A percentile compares a stretch with the other conserved stretches of the same genome.
These are phyloP conservation scores for Meteorus colon DNA, from an alignment of 2,888 invertebrate genomes.

Conservation along the genomic window DNA sequence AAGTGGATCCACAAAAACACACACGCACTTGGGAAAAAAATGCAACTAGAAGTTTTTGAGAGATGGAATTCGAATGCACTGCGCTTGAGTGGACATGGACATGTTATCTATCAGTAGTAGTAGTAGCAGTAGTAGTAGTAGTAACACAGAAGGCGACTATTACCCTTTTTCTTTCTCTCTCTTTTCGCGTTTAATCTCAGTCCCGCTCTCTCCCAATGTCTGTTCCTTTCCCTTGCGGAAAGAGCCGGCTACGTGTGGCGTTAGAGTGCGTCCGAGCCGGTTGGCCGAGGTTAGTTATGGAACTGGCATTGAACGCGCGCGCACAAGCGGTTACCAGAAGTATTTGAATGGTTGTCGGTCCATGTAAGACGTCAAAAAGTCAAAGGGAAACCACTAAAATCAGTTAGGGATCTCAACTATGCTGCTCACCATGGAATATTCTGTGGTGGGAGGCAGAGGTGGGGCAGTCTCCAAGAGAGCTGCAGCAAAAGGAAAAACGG, in stretches of 20 bases:
- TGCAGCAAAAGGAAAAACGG: neutral
- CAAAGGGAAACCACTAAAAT: conserved; percentile 73
- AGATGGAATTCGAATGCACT: neutral
- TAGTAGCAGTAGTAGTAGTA: neutral
- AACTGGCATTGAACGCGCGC: conserved; percentile 42
- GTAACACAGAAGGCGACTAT: neutral
- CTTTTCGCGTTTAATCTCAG: neutral
- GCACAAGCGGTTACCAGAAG: conserved; percentile 63
- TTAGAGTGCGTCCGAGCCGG: conserved; percentile 52
- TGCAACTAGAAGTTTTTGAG: neutral
- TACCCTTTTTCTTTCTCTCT: neutral
- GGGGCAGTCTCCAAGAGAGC: conserved; percentile 13
- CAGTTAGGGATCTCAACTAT: conserved; percentile 72
- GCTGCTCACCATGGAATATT: conserved; percentile 13
- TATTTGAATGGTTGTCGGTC: conserved; percentile 71
- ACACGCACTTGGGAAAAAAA: neutral
- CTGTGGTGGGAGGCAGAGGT: neutral
- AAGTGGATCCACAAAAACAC: neutral
- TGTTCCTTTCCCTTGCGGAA: conserved; percentile 10
- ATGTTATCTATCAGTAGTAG: neutral
- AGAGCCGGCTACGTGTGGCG: neutral
- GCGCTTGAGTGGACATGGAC: neutral
- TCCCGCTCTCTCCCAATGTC: neutral
- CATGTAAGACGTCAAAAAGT: conserved; percentile 73
- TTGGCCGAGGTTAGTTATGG: conserved; percentile 71